Evolutionary conservation across 2,797 vertebrate species (phyloP).

Genomic region (Threskiornis aethiopicus): DNA sequence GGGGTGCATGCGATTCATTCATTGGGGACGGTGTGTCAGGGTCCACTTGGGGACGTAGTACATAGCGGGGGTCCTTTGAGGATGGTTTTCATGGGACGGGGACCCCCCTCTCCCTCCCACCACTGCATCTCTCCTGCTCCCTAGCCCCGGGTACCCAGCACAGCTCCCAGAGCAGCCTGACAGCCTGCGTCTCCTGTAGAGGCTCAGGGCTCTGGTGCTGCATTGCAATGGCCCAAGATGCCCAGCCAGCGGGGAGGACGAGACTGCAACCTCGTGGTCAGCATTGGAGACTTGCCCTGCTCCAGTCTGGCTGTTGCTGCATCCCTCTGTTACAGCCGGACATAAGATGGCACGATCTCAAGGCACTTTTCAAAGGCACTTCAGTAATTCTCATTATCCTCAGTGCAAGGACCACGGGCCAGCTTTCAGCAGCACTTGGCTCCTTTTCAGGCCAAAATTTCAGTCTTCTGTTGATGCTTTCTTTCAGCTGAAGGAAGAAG

Average conservation of each 20-base stretch:
- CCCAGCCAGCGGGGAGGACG: fast-evolving
- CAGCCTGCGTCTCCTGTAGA: background rate
- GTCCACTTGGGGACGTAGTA: background rate
- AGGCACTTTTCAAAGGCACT: background rate
- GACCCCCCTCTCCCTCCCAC: background rate
- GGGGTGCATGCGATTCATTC: fast-evolving
- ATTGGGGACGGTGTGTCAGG: background rate
- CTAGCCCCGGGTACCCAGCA: background rate
- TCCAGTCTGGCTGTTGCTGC: background rate
- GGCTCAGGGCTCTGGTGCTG: background rate
- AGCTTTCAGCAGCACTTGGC: background rate
- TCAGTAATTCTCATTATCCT: background rate
- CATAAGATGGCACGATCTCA: background rate
- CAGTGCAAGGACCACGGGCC: background rate
- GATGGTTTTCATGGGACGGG: background rate
- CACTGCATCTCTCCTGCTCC: background rate
- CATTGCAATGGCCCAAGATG: fast-evolving
- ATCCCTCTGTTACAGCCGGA: background rate
- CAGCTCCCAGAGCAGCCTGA: background rate
- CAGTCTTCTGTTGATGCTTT: slow-evolving; percentile 23
- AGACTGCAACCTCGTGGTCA: background rate
- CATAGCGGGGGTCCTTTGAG: background rate
- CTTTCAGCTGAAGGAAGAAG: slow-evolving; percentile 45
- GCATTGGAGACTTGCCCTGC: background rate
- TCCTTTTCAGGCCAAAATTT: slow-evolving; percentile 25